Evolutionary conservation across 2,888 invertebrate genomes (phyloP).

Genomic region (Mactromeris polynyma): DNA sequence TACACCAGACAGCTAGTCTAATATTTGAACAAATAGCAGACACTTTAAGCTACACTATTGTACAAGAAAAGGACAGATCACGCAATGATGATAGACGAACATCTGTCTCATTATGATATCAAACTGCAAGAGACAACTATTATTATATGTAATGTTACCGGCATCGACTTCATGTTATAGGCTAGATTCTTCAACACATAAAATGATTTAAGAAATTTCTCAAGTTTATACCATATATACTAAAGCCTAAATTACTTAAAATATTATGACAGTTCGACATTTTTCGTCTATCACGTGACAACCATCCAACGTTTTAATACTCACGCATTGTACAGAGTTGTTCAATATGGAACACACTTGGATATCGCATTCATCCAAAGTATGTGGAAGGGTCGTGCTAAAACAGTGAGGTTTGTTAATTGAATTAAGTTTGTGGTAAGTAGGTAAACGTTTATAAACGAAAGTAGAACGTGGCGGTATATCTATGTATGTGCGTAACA

Average conservation of each 20-base stretch:
- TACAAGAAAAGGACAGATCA: not conserved
- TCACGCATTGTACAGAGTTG: not conserved
- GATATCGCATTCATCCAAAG: no score
- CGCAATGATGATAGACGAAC: not conserved
- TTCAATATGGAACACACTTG: not conserved
- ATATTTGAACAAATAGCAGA: no score
- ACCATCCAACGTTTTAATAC: not conserved
- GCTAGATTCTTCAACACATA: no score
- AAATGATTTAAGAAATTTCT: no score
- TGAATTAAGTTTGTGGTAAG: not conserved
- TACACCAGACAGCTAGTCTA: no score
- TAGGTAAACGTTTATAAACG: not conserved
- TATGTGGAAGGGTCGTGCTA: not conserved
- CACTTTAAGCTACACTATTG: not conserved
- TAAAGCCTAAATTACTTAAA: no score
- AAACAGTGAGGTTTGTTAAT: not conserved
- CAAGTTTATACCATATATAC: no score
- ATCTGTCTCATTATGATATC: not conserved
- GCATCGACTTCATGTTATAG: no score
- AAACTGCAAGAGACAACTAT: no score
- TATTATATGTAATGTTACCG: no score
- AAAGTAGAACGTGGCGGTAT: not conserved
- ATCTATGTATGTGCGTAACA: no score
- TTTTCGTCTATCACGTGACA: not conserved
- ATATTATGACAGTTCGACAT: no score